These are phyloP conservation scores for Labroides dimidiatus DNA, from an alignment of 2,797 vertebrate genomes.

Conservation along the genomic window DNA sequence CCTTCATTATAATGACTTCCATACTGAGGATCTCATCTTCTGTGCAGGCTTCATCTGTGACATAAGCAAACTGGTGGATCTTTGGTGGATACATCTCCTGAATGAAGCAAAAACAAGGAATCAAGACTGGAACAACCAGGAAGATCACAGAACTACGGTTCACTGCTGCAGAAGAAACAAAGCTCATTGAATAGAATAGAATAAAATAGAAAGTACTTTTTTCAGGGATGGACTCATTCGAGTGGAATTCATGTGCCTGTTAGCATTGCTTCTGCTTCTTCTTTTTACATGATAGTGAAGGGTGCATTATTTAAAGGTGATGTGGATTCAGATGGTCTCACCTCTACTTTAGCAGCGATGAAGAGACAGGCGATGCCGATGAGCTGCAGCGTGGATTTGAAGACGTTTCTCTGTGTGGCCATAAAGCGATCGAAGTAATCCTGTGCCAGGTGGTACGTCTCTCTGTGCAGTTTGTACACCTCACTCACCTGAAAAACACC, in stretches of 20 bases:
- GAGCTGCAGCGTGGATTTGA: constrained; percentile 94
- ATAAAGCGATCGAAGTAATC: constrained; percentile 98
- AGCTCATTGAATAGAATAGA: too few relatives aligned
- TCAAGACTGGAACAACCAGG: neutral
- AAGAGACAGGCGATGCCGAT: constrained; percentile 96
- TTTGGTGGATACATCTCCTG: constrained; percentile 99
- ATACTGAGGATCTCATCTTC: constrained; percentile 95
- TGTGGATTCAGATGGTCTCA: constrained; percentile 41
- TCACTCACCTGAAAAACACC: constrained; percentile 89
- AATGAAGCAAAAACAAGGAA: neutral
- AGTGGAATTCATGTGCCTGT: too few relatives aligned
- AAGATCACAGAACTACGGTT: too few relatives aligned
- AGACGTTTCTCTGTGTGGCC: constrained; percentile 92
- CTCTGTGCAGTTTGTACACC: constrained; percentile 95
- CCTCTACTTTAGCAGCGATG: constrained; percentile 97
- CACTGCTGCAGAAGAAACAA: too few relatives aligned
- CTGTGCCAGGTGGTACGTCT: constrained; percentile 96
- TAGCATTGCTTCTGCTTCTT: too few relatives aligned
- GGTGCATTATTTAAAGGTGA: too few relatives aligned
- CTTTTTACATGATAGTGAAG: too few relatives aligned
- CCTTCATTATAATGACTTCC: constrained; percentile 98
- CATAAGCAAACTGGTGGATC: constrained; percentile 95
- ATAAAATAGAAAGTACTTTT: too few relatives aligned
- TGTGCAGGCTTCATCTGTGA: constrained; percentile 95
- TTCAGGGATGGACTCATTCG: too few relatives aligned